Percentiles rank a stretch among this genome's conserved stretches.
These are phyloP conservation scores for Heteromyza rotundicornis DNA, from an alignment of 2,888 invertebrate genomes.

Conservation along the genomic window DNA sequence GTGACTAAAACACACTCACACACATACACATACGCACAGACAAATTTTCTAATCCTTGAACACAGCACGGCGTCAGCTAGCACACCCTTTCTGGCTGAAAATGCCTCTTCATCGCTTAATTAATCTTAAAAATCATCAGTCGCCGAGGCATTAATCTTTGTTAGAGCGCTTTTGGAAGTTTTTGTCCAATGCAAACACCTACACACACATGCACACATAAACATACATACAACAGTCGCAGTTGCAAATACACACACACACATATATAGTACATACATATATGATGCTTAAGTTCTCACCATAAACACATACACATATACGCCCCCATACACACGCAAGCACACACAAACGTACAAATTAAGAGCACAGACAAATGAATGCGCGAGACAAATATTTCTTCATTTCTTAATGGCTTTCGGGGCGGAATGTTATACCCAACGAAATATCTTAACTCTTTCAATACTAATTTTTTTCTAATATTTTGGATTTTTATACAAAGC, in stretches of 20 bases:
- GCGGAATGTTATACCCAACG: neutral
- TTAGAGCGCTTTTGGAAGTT: constrained; percentile 49
- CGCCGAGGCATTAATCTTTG: constrained; percentile 53
- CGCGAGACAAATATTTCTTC: neutral
- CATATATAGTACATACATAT: neutral
- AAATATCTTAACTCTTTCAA: too few relatives aligned
- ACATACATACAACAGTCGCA: too few relatives aligned
- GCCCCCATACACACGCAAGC: neutral
- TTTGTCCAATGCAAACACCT: constrained; percentile 33
- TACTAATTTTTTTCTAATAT: too few relatives aligned
- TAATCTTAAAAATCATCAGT: constrained; percentile 57
- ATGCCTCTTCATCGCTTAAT: constrained; percentile 42
- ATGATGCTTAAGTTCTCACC: neutral
- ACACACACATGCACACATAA: neutral
- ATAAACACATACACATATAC: constrained; percentile 3
- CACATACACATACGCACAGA: too few relatives aligned
- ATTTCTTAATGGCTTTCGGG: neutral
- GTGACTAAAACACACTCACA: neutral
- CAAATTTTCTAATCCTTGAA: constrained; percentile 20
- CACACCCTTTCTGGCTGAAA: neutral
- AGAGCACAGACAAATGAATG: neutral
- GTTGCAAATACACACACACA: too few relatives aligned
- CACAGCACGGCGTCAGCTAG: neutral
- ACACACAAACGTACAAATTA: constrained; percentile 39
- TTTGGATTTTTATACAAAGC: too few relatives aligned